Conservation (phyloP, 2,113 vertebrate genomes). For the Rhinolophus ferrumequinum region DNA sequence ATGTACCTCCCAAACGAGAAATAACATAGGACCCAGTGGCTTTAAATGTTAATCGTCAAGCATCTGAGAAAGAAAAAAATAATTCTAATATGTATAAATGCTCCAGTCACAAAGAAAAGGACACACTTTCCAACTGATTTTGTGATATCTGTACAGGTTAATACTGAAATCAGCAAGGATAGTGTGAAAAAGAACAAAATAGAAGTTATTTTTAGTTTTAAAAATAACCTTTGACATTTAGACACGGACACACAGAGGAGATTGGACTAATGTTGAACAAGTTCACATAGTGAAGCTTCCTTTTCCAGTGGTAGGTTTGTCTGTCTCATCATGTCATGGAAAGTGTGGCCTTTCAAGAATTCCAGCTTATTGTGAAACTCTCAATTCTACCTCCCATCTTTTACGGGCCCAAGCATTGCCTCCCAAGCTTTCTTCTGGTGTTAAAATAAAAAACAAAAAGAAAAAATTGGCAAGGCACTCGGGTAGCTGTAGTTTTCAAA, state of each 20-base stretch:
- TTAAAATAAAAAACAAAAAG: background rate
- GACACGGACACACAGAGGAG: accelerated
- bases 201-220: background rate
- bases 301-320: background rate
- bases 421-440: background rate
- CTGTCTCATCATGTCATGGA: background rate
- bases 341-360: background rate
- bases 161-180: background rate
- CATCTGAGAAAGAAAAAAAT: background rate
- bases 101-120: background rate
- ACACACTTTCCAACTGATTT: background rate
- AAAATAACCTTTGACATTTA: background rate
- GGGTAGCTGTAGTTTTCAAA: background rate
- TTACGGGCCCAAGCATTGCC: accelerated
- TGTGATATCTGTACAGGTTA: background rate
- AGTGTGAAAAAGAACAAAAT: background rate
- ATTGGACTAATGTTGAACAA: background rate
- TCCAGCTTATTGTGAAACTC: background rate
- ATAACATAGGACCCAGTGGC: background rate
- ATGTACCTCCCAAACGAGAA: background rate
- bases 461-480: background rate
- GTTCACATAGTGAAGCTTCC: background rate
- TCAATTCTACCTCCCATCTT: background rate
- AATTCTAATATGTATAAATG: background rate
- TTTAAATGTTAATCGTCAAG: background rate